phyloP scores from a whole-genome alignment of 2,888 invertebrate genomes.

The Desoria tigrina region DNA sequence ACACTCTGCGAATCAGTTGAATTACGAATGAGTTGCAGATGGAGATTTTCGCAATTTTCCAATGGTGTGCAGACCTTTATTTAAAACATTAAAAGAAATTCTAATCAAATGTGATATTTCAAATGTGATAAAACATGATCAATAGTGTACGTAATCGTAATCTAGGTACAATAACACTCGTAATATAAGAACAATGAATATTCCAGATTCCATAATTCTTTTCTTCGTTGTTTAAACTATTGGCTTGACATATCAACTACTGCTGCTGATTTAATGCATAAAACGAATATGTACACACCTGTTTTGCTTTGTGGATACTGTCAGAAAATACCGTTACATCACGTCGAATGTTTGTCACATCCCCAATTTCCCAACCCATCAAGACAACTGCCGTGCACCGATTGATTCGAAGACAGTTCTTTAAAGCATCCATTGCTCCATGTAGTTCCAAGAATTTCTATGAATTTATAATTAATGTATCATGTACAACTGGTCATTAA shows the following conservation, averaged over 20 bases:
- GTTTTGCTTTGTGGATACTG: conserved; percentile 52
- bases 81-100: conserved; percentile 23
- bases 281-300: conserved; percentile 30
- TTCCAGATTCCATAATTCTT: too few relatives aligned
- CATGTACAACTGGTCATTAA: too few relatives aligned
- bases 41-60: conserved; percentile 45
- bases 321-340: conserved; percentile 53
- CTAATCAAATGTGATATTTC: not conserved
- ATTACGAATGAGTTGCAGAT: conserved; percentile 43
- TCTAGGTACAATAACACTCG: too few relatives aligned
- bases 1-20: conserved; percentile 45
- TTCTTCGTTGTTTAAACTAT: too few relatives aligned
- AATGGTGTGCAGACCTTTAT: conserved; percentile 50
- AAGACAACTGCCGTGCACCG: conserved; percentile 52
- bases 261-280: too few relatives aligned
- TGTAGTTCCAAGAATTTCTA: conserved; percentile 52
- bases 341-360: conserved; percentile 40
- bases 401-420: conserved; percentile 40
- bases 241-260: too few relatives aligned
- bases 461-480: too few relatives aligned
- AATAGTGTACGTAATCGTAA: too few relatives aligned
- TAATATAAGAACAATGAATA: too few relatives aligned
- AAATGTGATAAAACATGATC: too few relatives aligned
- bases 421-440: conserved; percentile 48
- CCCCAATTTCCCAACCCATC: conserved; percentile 53